A percentile compares a stretch with the other conserved stretches of the same genome.
phyloP scores from a whole-genome alignment of 1,140 invertebrate species.

The Trichonephila clavipes region DNA sequence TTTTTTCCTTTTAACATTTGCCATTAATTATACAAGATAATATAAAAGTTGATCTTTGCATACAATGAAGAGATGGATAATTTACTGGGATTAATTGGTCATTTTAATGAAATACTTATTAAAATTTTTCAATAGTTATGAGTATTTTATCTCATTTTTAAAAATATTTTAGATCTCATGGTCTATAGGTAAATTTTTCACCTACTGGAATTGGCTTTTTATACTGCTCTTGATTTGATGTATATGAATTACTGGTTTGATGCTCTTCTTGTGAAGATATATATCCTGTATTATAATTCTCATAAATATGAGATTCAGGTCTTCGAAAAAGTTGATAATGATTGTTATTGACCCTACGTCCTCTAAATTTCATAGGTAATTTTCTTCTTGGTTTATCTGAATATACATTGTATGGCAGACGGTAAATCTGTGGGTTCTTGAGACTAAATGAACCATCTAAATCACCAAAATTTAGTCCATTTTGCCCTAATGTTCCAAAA shows the following conservation, averaged over 20 bases:
- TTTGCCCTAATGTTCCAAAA: neutral
- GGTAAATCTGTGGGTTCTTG: neutral
- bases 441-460: neutral
- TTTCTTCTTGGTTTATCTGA: conserved; percentile 33
- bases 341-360: conserved; percentile 9
- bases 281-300: neutral
- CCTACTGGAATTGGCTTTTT: conserved; percentile 58
- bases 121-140: neutral
- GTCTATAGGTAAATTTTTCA: conserved; percentile 45
- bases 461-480: neutral
- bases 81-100: too few relatives aligned
- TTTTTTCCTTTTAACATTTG: too few relatives aligned
- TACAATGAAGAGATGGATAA: too few relatives aligned
- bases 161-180: neutral
- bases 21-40: too few relatives aligned
- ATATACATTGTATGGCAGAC: neutral
- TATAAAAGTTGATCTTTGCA: too few relatives aligned
- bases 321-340: neutral
- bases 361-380: neutral
- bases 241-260: neutral
- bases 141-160: neutral
- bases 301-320: neutral
- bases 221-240: neutral
- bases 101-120: neutral
- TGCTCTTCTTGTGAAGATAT: neutral